phyloP scores from a whole-genome alignment of 1,140 invertebrate species.

The Phthorimaea operculella region DNA sequence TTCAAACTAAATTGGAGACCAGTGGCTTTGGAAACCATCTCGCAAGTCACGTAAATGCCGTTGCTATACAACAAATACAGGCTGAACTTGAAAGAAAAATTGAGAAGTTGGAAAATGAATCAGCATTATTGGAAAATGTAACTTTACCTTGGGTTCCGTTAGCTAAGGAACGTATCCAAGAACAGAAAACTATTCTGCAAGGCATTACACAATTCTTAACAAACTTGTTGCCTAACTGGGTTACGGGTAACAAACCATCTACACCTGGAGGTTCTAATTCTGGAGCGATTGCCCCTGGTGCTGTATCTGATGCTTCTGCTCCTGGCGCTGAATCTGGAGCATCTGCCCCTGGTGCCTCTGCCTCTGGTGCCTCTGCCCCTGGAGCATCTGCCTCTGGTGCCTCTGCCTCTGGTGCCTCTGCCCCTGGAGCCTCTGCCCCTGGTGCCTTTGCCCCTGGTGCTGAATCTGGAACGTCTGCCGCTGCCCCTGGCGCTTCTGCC shows the following conservation, averaged over 20 bases:
- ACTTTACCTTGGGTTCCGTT: conserved; percentile 28
- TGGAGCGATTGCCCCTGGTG: not conserved
- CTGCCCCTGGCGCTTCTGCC: conserved; percentile 2
- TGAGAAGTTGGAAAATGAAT: conserved; percentile 43
- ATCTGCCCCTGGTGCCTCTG: not conserved
- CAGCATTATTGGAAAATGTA: conserved; percentile 32
- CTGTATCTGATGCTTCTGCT: not conserved
- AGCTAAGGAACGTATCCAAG: conserved; percentile 31
- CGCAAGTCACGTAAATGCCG: conserved; percentile 34
- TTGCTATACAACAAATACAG: conserved; percentile 34
- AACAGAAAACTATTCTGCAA: conserved; percentile 38
- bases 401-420: not conserved
- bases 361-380: not conserved
- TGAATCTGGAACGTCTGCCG: not conserved
- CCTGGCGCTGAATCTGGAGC: not conserved
- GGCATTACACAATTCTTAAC: conserved; percentile 35
- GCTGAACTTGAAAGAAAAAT: conserved; percentile 35
- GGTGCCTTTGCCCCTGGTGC: not conserved
- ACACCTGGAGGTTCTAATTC: not conserved
- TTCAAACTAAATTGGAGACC: conserved; percentile 41
- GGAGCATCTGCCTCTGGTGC: not conserved
- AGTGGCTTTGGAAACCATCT: conserved; percentile 34
- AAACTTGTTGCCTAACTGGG: conserved; percentile 36
- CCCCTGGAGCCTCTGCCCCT: not conserved
- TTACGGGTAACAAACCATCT: conserved; percentile 18